Conservation (phyloP, 2,113 vertebrate genomes). For the Muntiacus muntjak region DNA sequence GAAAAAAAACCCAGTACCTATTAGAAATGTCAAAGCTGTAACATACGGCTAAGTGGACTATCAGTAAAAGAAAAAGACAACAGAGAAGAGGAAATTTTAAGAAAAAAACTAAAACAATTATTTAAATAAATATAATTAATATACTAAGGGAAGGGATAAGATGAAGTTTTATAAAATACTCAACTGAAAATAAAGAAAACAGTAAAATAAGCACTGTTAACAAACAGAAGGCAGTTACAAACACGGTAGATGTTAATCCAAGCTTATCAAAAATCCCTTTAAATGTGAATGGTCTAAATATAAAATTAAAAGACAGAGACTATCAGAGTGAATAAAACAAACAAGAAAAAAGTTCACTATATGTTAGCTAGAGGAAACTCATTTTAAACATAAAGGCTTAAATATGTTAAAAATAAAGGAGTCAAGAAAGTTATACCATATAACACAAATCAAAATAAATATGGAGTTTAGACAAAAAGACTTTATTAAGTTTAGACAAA, state of each 20-base stretch:
- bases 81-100: background rate
- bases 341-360: background rate
- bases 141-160: background rate
- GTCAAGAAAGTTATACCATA: background rate
- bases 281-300: background rate
- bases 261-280: background rate
- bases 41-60: background rate
- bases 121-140: background rate
- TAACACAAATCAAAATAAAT: background rate
- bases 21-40: background rate
- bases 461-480: background rate
- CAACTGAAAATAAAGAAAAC: background rate
- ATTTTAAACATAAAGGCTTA: background rate
- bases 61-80: background rate
- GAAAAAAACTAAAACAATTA: background rate
- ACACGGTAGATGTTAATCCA: background rate
- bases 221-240: background rate
- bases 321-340: background rate
- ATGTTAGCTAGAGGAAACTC: background rate
- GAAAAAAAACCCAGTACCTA: background rate
- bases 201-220: background rate
- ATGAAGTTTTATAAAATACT: background rate
- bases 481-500: background rate
- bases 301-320: background rate
- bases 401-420: background rate